Evolutionary conservation across 2,797 vertebrate species (phyloP), one percentile per base, ranked within the genome.

Genomic region (Lagorchestes hirsutus): DNA sequence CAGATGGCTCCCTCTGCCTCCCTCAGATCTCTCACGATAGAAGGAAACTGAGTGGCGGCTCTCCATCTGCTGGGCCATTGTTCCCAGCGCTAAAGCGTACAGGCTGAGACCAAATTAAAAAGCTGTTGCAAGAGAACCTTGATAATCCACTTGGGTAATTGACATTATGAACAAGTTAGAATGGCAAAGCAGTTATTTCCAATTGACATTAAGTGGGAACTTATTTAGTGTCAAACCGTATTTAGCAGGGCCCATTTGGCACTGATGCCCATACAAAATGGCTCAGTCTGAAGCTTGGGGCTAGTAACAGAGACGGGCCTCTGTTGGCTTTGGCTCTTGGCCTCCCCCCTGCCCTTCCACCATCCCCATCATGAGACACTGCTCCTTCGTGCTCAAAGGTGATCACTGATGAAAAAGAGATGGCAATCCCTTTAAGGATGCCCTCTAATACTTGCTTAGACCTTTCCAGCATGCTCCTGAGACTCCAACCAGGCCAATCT

Each of bases 21-120:
- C 55, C 93, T 93, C 93, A 16, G 0, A 92, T 31, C 3, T 40
- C 94, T 94, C 74, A 18, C 34, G 0, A 55, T 95, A 67, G 82
- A 94, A 93, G 97, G 82, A 95, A 97, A 95, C 82, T 82, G 97
- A 94, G 96, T 3, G 28, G n/a, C 5, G 22, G 56, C n/a, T 95
- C 57, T 96, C 95, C 97, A 97, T 96, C 96, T 97, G 98, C 95
- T 55, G 13, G 6, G 50, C 92, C 97, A 92, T 90, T 56, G 96
- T 93, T 92, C 92, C 90, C 4, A 0, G 40, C 92, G 93, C 96
- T 96, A 91, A 93, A 52, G 93, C 92, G 31, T 92, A 34, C 93
- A 0, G 1, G 92, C 92, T 3, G 87, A 93, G 97, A 56, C 93
- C 67, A 12, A 92, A 96, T n/a, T 16, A 92, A 95, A 67, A 97